A percentile compares a stretch with the other conserved stretches of the same genome.
Evolutionary conservation across 2,113 vertebrate species (phyloP).

Genomic region (Ceyx melanurus): DNA sequence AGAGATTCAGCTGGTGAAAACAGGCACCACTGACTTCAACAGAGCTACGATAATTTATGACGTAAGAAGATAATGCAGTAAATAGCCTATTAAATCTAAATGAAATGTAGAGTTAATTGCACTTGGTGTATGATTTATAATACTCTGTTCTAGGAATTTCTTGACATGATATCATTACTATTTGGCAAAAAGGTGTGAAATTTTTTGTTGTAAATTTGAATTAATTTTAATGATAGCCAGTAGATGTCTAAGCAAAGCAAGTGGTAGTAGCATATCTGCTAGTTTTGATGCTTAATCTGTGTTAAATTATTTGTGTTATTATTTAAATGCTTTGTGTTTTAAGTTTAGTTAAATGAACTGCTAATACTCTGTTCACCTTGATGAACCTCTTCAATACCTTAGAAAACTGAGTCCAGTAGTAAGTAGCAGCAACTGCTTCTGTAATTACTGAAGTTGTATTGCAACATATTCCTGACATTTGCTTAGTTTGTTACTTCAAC

Average conservation of each 20-base stretch:
- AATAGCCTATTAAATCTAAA: slow-evolving; percentile 49
- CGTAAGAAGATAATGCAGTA: slow-evolving; percentile 6
- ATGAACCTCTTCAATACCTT: background rate
- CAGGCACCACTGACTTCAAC: background rate
- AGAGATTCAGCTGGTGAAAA: slow-evolving; percentile 10
- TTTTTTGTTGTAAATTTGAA: background rate
- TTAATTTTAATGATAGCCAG: background rate
- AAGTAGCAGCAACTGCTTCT: background rate
- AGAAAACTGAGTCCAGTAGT: background rate
- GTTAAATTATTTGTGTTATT: background rate
- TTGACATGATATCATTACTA: background rate
- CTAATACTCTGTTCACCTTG: background rate
- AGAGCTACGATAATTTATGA: slow-evolving; percentile 6
- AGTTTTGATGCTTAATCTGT: background rate
- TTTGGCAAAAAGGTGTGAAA: slow-evolving; percentile 15
- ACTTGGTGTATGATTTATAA: slow-evolving; percentile 4
- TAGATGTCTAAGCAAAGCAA: background rate
- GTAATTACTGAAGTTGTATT: background rate
- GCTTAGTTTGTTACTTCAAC: background rate
- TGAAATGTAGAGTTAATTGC: slow-evolving; percentile 9
- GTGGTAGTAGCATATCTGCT: background rate
- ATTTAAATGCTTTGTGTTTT: background rate
- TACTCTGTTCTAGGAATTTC: background rate
- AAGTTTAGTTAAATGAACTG: background rate
- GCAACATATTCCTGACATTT: background rate